Evolutionary conservation across 2,888 invertebrate genomes (phyloP), one percentile per base, ranked within the genome.

Genomic region (Megalurothrips usitatus): DNA sequence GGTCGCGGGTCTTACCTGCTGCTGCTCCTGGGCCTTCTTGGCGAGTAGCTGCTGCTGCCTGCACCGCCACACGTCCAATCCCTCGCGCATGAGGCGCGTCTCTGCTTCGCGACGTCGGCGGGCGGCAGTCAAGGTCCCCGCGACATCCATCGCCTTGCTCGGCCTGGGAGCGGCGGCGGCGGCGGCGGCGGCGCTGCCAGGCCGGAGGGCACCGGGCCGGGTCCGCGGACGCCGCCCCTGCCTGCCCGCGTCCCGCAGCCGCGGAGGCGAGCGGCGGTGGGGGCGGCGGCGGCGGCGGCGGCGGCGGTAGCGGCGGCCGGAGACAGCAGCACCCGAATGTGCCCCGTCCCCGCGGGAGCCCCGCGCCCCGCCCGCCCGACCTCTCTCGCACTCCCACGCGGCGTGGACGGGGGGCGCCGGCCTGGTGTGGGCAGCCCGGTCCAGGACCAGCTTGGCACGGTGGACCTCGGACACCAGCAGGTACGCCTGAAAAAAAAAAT

Each of bases 1-100:
- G 52, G 52, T 19, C 52, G 3, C 68, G 63, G 63, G n/a, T 11
- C 19, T 75, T 26, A 75, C 68, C 68, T 75, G 68, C 26, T 75
- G n/a, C 68, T 75, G 68, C 68, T 75, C 68, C 23, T 75, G 68
- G 26, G 68, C 68, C 68, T 75, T 75, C 68, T 75, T 75, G 68
- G 68, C 68, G 68, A 75, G 68, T 23, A 75, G 68, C 68, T 75
- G 68, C 26, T 75, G 68, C 23, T 75, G 68, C 26, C 26, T 23
- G 68, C 68, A 75, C 23, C 68, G 68, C 68, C 68, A 75, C 68
- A 75, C 68, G 68, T 75, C 68, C 68, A 75, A 26, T 12, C 68
- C 68, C 68, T 75, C 68, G 9, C 68, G 23, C 68, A 75, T 75
- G 68, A 75, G 68, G 68, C 68, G 68, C 68, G 68, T 75, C 68